Evolutionary conservation across 2,113 vertebrate species (phyloP).

Genomic region (Serilophus lunatus): DNA sequence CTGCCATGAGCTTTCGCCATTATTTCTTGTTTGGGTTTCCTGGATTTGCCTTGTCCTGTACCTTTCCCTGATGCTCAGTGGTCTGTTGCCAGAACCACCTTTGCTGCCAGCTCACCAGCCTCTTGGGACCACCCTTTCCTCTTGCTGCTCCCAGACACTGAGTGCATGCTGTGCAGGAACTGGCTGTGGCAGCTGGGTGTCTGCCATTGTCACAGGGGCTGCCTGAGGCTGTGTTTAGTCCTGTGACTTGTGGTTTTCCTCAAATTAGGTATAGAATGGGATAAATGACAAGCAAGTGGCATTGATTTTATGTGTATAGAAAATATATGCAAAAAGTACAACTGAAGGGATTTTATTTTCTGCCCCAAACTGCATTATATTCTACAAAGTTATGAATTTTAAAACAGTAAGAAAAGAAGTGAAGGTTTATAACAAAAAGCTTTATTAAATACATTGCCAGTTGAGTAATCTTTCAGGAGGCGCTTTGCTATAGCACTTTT

Average conservation of each 20-base stretch:
- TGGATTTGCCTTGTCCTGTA: neutral
- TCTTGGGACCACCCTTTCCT: fast-evolving
- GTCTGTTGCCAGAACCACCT: neutral
- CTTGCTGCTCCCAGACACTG: fast-evolving
- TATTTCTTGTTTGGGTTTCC: neutral
- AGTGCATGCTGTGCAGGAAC: fast-evolving
- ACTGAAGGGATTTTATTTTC: neutral
- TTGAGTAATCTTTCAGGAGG: neutral
- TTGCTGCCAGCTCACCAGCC: fast-evolving
- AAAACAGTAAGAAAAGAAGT: neutral
- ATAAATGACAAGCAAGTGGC: neutral
- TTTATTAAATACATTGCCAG: neutral
- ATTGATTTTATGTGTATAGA: neutral
- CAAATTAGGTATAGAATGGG: neutral
- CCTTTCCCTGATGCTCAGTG: neutral
- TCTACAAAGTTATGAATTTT: neutral
- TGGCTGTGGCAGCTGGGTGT: neutral
- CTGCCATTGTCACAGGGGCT: neutral
- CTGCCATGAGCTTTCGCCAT: neutral
- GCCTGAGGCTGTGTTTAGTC: neutral
- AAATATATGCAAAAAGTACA: neutral
- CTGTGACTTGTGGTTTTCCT: neutral
- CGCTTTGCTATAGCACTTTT: neutral
- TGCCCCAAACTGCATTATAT: neutral
- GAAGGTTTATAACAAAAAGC: neutral